phyloP scores from a whole-genome alignment of 1,140 invertebrate species.

The Chrysoperla carnea region DNA sequence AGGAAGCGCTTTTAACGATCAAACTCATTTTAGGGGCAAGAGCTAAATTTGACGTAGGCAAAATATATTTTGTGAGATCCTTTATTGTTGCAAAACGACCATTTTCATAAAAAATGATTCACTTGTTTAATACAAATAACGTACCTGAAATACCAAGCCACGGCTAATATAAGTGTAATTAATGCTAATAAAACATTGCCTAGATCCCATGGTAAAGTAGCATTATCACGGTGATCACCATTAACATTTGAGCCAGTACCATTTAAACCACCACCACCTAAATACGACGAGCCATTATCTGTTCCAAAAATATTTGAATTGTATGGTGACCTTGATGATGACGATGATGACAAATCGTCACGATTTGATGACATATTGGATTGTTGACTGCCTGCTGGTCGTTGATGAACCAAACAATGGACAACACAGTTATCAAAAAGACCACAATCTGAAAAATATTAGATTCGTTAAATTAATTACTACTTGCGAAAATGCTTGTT shows the following conservation, averaged over 20 bases:
- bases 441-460: conserved; percentile 39
- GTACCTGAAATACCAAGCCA: conserved; percentile 22
- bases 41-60: no score
- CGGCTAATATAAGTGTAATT: conserved; percentile 15
- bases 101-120: no score
- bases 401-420: conserved; percentile 63
- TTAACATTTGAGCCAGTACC: no score
- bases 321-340: background rate
- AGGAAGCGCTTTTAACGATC: no score
- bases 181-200: conserved; percentile 18
- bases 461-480: no score
- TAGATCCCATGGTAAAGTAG: conserved; percentile 20
- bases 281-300: conserved; percentile 3
- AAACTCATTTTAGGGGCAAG: no score
- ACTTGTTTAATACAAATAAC: no score
- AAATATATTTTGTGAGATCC: no score
- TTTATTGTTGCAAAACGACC: no score
- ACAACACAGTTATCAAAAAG: conserved; percentile 75
- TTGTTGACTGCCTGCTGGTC: conserved; percentile 4
- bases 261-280: background rate
- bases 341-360: background rate
- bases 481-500: no score
- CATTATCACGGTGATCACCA: conserved; percentile 4
- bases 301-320: background rate
- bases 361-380: background rate